Conservation (phyloP, 2,888 invertebrate genomes). For the Dryomyza anilis region DNA sequence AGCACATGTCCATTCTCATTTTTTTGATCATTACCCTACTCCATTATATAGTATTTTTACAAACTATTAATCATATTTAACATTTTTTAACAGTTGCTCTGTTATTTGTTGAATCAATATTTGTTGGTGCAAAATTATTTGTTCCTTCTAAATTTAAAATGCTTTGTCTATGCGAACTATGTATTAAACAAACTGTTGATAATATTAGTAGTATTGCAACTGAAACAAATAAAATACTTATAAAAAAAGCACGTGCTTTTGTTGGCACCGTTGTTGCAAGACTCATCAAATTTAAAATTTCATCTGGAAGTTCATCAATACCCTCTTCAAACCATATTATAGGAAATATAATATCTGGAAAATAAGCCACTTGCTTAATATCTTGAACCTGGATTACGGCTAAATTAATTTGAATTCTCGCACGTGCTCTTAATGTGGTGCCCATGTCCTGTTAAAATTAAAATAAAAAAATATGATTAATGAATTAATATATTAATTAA, state of each 20-base stretch:
- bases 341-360: constrained; percentile 88
- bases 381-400: constrained; percentile 88
- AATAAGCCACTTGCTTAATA: constrained; percentile 89
- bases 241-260: constrained; percentile 72
- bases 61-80: no score
- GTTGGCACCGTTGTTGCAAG: constrained; percentile 80
- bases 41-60: no score
- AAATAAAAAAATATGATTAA: constrained; percentile 3
- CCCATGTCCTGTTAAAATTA: constrained; percentile 75
- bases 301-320: constrained; percentile 77
- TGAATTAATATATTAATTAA: background rate
- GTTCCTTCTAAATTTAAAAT: constrained; percentile 69
- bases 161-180: constrained; percentile 72
- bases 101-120: constrained; percentile 63
- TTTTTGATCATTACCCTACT: no score
- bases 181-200: constrained; percentile 78
- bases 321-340: constrained; percentile 93
- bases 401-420: constrained; percentile 84
- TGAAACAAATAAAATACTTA: constrained; percentile 71
- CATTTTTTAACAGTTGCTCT: constrained; percentile 37
- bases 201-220: constrained; percentile 76
- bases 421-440: constrained; percentile 79
- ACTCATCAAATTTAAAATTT: constrained; percentile 77
- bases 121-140: constrained; percentile 61
- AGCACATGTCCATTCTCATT: no score